Conservation (phyloP, 2,797 vertebrate species). For the Perodicticus potto region DNA sequence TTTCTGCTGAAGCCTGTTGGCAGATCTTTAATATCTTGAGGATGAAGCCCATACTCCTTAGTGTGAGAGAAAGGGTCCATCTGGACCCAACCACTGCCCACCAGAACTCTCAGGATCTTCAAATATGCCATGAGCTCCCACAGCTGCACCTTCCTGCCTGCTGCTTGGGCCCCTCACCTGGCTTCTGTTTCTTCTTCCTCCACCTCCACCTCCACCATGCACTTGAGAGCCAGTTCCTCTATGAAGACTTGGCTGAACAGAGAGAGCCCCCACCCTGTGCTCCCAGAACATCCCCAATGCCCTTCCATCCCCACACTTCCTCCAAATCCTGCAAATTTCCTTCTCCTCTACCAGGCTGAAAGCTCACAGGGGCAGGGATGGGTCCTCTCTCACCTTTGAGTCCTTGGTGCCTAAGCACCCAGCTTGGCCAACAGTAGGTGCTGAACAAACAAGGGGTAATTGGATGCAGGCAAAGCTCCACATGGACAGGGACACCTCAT, state of each 20-base stretch:
- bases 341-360: neutral
- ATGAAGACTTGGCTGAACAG: neutral
- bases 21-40: neutral
- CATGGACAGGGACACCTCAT: neutral
- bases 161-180: neutral
- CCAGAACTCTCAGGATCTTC: neutral
- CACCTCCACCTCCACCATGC: too few relatives aligned
- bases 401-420: neutral
- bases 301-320: neutral
- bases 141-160: too few relatives aligned
- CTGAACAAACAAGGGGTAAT: fast-evolving
- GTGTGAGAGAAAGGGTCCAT: neutral
- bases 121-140: fast-evolving
- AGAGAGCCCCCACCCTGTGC: neutral
- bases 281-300: neutral
- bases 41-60: neutral
- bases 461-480: neutral
- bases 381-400: too few relatives aligned
- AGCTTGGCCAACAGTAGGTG: neutral
- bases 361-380: fast-evolving
- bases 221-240: neutral
- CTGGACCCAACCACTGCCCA: neutral
- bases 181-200: too few relatives aligned
- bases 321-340: neutral
- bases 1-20: neutral